These are phyloP conservation scores for Nemotelus pantherinus DNA, from an alignment of 2,888 invertebrate species.

Conservation along the genomic window DNA sequence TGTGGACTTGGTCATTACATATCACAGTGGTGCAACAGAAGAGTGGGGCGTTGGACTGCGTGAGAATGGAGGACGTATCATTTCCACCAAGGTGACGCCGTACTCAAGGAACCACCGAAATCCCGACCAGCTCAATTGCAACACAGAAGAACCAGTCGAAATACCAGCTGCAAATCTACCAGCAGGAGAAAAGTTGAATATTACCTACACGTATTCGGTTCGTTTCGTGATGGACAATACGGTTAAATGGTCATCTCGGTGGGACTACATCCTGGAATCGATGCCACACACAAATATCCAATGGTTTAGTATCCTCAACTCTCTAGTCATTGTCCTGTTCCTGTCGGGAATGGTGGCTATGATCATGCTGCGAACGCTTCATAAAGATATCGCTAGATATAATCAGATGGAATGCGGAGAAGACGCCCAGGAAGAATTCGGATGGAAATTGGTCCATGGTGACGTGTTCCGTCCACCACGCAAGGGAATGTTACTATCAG, in stretches of 20 bases:
- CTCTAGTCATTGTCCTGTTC: slow-evolving; percentile 95
- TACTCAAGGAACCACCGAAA: slow-evolving; percentile 69
- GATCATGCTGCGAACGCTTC: slow-evolving; percentile 95
- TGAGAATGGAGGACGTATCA: slow-evolving; percentile 88
- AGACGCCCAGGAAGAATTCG: slow-evolving; percentile 85
- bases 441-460: slow-evolving; percentile 98
- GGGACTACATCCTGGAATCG: slow-evolving; percentile 99
- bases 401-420: slow-evolving; percentile 93
- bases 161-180: slow-evolving; percentile 71
- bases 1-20: slow-evolving; percentile 91
- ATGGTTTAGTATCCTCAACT: slow-evolving; percentile 99
- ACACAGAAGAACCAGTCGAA: slow-evolving; percentile 71
- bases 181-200: slow-evolving; percentile 67
- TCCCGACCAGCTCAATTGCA: slow-evolving; percentile 66
- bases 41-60: slow-evolving; percentile 86
- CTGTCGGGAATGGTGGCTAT: slow-evolving; percentile 99
- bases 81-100: slow-evolving; percentile 77
- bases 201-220: slow-evolving; percentile 90
- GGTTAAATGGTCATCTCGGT: slow-evolving; percentile 97
- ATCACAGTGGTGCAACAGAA: slow-evolving; percentile 88
- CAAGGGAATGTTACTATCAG: slow-evolving; percentile 95
- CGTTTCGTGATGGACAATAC: slow-evolving; percentile 81
- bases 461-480: slow-evolving; percentile 97
- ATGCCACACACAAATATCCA: slow-evolving; percentile 99
- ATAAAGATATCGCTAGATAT: slow-evolving; percentile 98